phyloP scores from a whole-genome alignment of 2,113 vertebrate genomes.

The Excalfactoria chinensis region DNA sequence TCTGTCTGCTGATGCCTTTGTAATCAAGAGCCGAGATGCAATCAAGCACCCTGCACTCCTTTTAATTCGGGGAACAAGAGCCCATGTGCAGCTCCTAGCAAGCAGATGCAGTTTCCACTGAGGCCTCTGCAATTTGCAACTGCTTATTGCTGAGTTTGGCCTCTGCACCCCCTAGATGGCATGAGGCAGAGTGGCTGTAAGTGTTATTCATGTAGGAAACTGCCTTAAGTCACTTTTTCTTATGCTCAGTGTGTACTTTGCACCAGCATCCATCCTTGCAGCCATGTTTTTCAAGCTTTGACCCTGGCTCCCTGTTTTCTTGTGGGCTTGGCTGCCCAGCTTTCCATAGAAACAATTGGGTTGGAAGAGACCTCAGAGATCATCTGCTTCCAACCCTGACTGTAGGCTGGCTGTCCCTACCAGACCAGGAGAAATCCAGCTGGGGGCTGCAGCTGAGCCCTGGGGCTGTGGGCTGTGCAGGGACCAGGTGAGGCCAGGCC shows the following conservation, averaged over 20 bases:
- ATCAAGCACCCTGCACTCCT: conserved; percentile 40
- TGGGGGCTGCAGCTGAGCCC: not conserved
- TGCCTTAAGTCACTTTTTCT: not conserved
- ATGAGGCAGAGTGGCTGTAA: not conserved
- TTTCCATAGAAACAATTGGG: not conserved
- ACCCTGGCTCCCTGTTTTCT: not conserved
- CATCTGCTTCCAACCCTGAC: too few species aligned
- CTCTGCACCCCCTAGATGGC: not conserved
- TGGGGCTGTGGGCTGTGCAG: not conserved
- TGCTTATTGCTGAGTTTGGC: not conserved
- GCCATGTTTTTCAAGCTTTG: not conserved
- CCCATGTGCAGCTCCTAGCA: not conserved
- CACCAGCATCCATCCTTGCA: not conserved
- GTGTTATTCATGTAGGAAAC: not conserved
- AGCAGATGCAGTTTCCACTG: not conserved
- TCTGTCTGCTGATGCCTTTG: conserved; percentile 47
- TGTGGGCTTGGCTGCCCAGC: not conserved
- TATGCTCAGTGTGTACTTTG: fast-evolving
- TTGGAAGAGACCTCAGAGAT: not conserved
- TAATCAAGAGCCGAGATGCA: conserved; percentile 60
- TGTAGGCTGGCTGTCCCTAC: not conserved
- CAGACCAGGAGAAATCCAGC: not conserved
- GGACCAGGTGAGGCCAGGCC: not conserved
- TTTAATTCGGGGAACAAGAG: conserved; percentile 6
- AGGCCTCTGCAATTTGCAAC: not conserved